These are phyloP conservation scores for Periophthalmus modestus DNA, from an alignment of 2,113 vertebrate genomes.

Conservation along the genomic window DNA sequence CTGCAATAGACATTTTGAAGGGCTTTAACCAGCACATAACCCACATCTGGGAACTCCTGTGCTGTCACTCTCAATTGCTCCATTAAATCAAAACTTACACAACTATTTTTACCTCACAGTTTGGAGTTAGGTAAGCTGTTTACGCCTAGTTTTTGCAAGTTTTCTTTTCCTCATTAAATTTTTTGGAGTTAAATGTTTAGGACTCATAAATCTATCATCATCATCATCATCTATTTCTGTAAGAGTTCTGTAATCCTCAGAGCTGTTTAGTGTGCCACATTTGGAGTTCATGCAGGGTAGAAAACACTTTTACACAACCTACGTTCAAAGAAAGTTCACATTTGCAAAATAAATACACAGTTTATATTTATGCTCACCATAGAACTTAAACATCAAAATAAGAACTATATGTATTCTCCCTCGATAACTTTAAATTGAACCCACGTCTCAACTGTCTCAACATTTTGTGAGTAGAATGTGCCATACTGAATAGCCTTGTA, in stretches of 20 bases:
- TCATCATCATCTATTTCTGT: background rate
- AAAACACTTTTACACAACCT: background rate
- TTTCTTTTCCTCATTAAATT: slow-evolving; percentile 40
- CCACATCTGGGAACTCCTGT: slow-evolving; percentile 21
- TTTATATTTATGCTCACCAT: no score
- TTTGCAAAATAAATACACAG: no score
- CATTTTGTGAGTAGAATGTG: background rate
- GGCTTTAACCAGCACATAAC: background rate
- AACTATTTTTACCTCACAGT: slow-evolving; percentile 18
- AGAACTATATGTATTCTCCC: background rate
- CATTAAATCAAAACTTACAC: slow-evolving; percentile 27
- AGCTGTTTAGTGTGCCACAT: background rate
- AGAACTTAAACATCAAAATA: background rate
- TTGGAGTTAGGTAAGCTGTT: slow-evolving; percentile 36
- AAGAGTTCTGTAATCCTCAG: background rate
- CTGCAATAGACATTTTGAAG: slow-evolving; percentile 14
- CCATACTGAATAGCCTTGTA: no score
- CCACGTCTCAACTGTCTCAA: background rate
- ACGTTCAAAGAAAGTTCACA: no score
- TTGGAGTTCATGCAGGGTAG: background rate
- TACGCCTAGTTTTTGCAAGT: slow-evolving; percentile 11
- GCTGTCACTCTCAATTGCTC: slow-evolving; percentile 24
- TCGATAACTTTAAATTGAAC: background rate
- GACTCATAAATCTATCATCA: slow-evolving; percentile 2
- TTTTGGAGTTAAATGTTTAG: background rate